Evolutionary conservation across 2,797 vertebrate genomes (phyloP).

Genomic region (Melanotaenia boesemani): DNA sequence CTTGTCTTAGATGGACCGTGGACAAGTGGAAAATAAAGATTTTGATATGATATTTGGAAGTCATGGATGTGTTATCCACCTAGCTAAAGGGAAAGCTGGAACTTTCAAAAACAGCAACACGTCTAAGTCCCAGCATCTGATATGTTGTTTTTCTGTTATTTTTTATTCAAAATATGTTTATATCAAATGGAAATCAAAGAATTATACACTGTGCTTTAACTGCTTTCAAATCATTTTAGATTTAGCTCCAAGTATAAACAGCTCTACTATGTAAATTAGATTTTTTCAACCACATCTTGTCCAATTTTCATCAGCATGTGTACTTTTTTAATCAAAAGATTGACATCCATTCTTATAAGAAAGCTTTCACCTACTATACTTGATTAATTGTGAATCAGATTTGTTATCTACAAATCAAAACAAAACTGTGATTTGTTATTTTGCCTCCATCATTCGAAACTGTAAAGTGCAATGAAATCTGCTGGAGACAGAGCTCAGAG

Average conservation of each 20-base stretch:
- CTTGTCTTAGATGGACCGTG: too few relatives aligned
- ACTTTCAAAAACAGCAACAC: too few relatives aligned
- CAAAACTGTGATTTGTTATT: constrained; percentile 15
- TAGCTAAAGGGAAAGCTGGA: too few relatives aligned
- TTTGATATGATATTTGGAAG: too few relatives aligned
- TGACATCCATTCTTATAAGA: background rate
- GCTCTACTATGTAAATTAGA: background rate
- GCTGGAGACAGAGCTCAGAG: constrained; percentile 16
- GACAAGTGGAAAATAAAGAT: too few relatives aligned
- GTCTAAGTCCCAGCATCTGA: too few relatives aligned
- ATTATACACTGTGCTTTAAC: too few relatives aligned
- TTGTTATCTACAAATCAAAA: constrained; percentile 3
- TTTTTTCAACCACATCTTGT: background rate
- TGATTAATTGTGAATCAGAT: background rate
- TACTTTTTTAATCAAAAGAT: background rate
- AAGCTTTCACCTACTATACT: background rate
- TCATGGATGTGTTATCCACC: too few relatives aligned
- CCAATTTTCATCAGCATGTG: background rate
- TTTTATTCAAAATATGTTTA: too few relatives aligned
- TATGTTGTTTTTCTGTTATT: too few relatives aligned
- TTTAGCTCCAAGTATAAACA: background rate
- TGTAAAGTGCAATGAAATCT: constrained; percentile 27
- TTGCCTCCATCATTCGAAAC: background rate
- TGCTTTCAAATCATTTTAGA: background rate
- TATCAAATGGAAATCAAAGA: too few relatives aligned